These are phyloP conservation scores for Hipposideros armiger DNA, from an alignment of 2,113 vertebrate genomes.

Conservation along the genomic window DNA sequence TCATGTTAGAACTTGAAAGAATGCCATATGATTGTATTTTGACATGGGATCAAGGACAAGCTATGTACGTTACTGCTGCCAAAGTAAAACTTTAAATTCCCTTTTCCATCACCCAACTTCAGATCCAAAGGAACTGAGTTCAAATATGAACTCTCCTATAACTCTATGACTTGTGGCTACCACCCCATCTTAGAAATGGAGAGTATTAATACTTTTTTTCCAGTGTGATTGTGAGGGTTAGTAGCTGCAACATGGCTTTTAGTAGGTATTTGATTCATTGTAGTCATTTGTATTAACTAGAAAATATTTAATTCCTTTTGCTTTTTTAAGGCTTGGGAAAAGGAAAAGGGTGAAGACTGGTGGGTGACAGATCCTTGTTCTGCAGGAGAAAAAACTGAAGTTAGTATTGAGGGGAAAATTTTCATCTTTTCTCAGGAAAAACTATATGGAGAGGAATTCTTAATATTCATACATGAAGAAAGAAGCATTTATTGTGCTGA, in stretches of 20 bases:
- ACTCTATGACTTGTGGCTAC: not conserved
- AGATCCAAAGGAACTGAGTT: not conserved
- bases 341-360: not conserved
- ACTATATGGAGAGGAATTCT: not conserved
- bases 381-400: not conserved
- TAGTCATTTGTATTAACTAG: not conserved
- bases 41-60: not conserved
- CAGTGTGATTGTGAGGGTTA: not conserved
- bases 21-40: constrained; percentile 15
- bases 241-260: not conserved
- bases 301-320: not conserved
- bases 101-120: not conserved
- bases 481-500: not conserved
- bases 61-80: not conserved
- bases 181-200: not conserved
- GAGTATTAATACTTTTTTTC: not conserved
- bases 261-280: not conserved
- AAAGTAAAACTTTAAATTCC: not conserved
- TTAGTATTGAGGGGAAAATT: not conserved
- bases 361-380: not conserved
- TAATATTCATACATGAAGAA: not conserved
- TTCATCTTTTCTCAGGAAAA: not conserved
- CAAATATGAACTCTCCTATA: not conserved
- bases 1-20: not conserved
- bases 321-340: not conserved